Conservation (phyloP, 2,888 invertebrate species). For the Blomia tropicalis region DNA sequence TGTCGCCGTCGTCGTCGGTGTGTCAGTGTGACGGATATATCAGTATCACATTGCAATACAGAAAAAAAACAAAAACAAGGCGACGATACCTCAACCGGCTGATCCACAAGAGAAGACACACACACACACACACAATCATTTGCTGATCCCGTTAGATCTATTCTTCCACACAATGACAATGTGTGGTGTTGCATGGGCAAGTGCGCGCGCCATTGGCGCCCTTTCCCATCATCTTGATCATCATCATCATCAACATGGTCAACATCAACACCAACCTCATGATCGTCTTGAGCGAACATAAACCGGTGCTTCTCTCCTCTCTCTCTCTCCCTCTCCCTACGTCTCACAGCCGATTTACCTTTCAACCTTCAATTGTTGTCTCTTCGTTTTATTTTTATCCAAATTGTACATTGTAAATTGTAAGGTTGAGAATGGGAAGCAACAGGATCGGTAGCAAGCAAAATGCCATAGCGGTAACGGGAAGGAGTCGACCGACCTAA, state of each 20-base stretch:
- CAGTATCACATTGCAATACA: too few species aligned
- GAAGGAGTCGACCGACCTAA: too few species aligned
- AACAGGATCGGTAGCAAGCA: neutral
- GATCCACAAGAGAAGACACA: too few species aligned
- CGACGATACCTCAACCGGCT: too few species aligned
- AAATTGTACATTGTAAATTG: neutral
- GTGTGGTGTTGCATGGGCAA: neutral
- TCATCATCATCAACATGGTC: too few species aligned
- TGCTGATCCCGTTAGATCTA: neutral
- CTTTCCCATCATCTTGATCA: neutral
- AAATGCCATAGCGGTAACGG: too few species aligned
- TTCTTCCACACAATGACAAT: conserved; percentile 1
- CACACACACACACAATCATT: neutral
- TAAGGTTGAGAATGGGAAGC: neutral
- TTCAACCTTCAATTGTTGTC: neutral
- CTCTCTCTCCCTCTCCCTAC: neutral
- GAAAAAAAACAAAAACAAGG: too few species aligned
- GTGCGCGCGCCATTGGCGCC: too few species aligned
- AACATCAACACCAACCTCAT: too few species aligned
- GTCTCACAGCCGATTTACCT: neutral
- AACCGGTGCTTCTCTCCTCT: neutral
- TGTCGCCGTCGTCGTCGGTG: neutral
- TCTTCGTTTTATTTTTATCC: neutral
- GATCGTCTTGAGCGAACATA: neutral
- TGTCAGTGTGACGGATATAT: neutral